Conservation (phyloP, 2,888 invertebrate species). For the Deilephila porcellus region DNA sequence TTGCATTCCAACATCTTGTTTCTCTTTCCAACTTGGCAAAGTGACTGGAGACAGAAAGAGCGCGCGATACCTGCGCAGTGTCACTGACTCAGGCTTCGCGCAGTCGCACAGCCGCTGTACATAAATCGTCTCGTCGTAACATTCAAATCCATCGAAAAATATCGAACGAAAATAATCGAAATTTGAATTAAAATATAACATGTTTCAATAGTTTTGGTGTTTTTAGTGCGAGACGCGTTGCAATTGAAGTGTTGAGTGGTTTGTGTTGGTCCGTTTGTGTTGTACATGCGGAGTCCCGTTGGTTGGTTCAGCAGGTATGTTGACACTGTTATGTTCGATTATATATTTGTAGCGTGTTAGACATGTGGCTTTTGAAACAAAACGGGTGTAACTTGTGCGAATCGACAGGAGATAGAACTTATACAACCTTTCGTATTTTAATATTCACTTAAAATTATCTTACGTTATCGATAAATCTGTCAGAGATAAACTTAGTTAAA, state of each 20-base stretch:
- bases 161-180: constrained; percentile 70
- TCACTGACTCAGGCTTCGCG: constrained; percentile 78
- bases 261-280: constrained; percentile 50
- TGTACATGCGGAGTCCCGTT: constrained; percentile 70
- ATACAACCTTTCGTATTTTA: too few relatives aligned
- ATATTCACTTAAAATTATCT: too few relatives aligned
- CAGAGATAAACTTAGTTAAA: not conserved
- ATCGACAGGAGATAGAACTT: not conserved
- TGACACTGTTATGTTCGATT: constrained; percentile 49
- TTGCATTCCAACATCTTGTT: constrained; percentile 69
- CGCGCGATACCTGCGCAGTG: constrained; percentile 71
- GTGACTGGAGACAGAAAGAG: constrained; percentile 56
- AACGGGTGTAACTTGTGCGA: not conserved
- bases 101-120: constrained; percentile 58
- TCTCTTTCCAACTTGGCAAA: constrained; percentile 56
- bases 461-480: not conserved
- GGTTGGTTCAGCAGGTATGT: constrained; percentile 72
- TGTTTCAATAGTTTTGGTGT: constrained; percentile 39
- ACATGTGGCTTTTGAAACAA: constrained; percentile 31
- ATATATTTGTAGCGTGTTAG: constrained; percentile 35
- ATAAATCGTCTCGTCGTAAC: constrained; percentile 38
- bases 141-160: constrained; percentile 36
- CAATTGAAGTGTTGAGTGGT: constrained; percentile 51
- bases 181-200: constrained; percentile 44
- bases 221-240: constrained; percentile 39